phyloP scores from a whole-genome alignment of 2,888 invertebrate species.

The Caenorhabditis japonica region DNA sequence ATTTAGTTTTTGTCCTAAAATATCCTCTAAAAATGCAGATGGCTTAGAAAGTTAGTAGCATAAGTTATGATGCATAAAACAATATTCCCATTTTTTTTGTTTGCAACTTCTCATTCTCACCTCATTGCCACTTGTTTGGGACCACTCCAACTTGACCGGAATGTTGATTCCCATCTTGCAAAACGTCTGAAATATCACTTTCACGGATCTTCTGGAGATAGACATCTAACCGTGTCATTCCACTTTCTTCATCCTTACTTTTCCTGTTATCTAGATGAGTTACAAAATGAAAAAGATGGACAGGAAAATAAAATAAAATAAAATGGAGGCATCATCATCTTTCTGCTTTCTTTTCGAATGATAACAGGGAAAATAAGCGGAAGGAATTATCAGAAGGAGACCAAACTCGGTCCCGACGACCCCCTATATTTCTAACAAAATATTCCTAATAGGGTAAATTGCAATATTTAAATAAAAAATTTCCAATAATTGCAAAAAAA shows the following conservation, averaged over 20 bases:
- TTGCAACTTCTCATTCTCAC: too few species aligned
- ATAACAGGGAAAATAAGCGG: constrained; percentile 8
- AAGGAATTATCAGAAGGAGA: constrained; percentile 37
- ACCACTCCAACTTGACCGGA: constrained; percentile 47
- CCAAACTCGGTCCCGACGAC: too few species aligned
- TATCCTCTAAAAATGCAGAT: neutral
- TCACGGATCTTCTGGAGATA: constrained; percentile 11
- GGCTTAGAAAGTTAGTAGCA: neutral
- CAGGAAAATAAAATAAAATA: too few species aligned
- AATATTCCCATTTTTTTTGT: too few species aligned
- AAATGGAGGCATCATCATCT: too few species aligned
- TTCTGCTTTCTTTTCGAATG: neutral
- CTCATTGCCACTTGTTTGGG: constrained; percentile 24
- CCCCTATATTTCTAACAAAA: too few species aligned
- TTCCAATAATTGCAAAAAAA: too few species aligned
- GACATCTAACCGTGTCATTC: constrained; percentile 43
- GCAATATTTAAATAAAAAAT: too few species aligned
- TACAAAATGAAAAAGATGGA: too few species aligned
- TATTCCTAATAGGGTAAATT: too few species aligned
- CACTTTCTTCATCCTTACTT: neutral
- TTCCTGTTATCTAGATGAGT: too few species aligned
- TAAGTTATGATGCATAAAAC: constrained; percentile 3
- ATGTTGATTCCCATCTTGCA: constrained; percentile 52
- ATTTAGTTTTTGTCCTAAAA: too few species aligned
- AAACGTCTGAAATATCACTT: constrained; percentile 49